Evolutionary conservation across 2,797 vertebrate genomes (phyloP).

Genomic region (Xenopus petersii): DNA sequence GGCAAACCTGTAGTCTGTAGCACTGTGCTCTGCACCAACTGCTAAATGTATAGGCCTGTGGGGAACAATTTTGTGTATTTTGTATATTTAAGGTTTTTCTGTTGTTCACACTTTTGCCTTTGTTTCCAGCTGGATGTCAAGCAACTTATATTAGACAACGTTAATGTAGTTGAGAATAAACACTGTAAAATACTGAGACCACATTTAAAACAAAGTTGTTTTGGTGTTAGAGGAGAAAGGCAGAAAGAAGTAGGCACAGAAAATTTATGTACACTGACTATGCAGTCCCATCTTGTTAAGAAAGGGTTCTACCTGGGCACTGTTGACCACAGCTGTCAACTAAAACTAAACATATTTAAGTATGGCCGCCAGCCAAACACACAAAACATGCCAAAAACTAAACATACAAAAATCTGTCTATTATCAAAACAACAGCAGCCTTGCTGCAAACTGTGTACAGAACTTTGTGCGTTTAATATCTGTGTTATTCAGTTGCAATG

Average conservation of each 20-base stretch:
- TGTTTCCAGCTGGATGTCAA: background rate
- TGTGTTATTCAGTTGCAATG: too few relatives aligned
- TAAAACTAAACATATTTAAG: conserved; percentile 69
- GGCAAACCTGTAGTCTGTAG: too few relatives aligned
- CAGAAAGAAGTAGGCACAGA: background rate
- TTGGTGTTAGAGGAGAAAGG: conserved; percentile 9
- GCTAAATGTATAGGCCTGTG: too few relatives aligned
- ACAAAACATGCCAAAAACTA: conserved; percentile 67
- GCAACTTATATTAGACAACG: background rate
- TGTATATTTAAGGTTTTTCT: background rate
- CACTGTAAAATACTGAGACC: background rate
- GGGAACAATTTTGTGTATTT: too few relatives aligned
- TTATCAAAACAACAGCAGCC: conserved; percentile 63
- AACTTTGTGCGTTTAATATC: background rate
- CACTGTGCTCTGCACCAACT: too few relatives aligned
- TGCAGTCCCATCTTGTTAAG: conserved; percentile 45
- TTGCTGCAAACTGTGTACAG: conserved; percentile 16
- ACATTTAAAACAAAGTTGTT: conserved; percentile 14
- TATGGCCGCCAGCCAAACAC: conserved; percentile 65
- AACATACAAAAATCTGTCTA: conserved; percentile 68
- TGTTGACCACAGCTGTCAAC: conserved; percentile 68
- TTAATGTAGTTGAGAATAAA: conserved; percentile 1
- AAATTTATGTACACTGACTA: conserved; percentile 37
- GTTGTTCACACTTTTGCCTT: background rate
- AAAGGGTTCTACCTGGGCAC: conserved; percentile 62